Percentiles rank a stretch among this genome's conserved stretches.
phyloP scores from a whole-genome alignment of 2,113 vertebrate species.

The Caranx ignobilis region DNA sequence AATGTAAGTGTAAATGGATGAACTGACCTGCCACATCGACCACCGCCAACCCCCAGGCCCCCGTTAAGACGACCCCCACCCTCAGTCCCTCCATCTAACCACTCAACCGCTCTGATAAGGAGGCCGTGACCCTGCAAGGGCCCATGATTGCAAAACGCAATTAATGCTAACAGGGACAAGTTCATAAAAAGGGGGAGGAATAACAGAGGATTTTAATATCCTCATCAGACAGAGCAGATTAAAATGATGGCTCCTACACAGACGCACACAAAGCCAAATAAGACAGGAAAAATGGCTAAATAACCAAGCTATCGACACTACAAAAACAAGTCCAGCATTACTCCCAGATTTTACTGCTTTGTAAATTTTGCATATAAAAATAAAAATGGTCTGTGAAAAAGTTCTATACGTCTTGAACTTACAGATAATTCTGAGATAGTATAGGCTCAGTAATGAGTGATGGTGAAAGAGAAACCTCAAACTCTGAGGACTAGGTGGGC shows the following conservation, averaged over 20 bases:
- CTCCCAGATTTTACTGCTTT: neutral
- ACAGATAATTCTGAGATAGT: neutral
- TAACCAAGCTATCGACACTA: neutral
- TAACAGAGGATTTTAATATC: conserved; percentile 44
- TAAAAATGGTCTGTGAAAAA: neutral
- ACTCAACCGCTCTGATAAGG: conserved; percentile 48
- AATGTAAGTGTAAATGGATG: conserved; percentile 66
- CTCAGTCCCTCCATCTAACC: conserved; percentile 42
- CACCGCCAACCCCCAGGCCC: conserved; percentile 18
- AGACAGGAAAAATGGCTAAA: neutral
- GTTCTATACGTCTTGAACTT: neutral
- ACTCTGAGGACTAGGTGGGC: neutral
- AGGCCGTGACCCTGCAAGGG: conserved; percentile 34
- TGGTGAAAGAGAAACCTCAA: neutral
- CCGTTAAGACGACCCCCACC: conserved; percentile 10
- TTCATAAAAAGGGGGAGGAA: conserved; percentile 48
- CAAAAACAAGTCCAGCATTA: neutral
- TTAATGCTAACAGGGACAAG: conserved; percentile 51
- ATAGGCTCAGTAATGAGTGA: neutral
- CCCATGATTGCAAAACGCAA: conserved; percentile 58
- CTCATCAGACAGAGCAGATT: conserved; percentile 39
- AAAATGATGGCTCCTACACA: conserved; percentile 7
- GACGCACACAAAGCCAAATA: neutral
- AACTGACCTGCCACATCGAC: conserved; percentile 58
- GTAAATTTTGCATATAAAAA: neutral